Percentiles rank a stretch among this genome's conserved stretches.
Evolutionary conservation across 2,888 invertebrate genomes (phyloP).

Genomic region (Tetanocera ferruginea): DNA sequence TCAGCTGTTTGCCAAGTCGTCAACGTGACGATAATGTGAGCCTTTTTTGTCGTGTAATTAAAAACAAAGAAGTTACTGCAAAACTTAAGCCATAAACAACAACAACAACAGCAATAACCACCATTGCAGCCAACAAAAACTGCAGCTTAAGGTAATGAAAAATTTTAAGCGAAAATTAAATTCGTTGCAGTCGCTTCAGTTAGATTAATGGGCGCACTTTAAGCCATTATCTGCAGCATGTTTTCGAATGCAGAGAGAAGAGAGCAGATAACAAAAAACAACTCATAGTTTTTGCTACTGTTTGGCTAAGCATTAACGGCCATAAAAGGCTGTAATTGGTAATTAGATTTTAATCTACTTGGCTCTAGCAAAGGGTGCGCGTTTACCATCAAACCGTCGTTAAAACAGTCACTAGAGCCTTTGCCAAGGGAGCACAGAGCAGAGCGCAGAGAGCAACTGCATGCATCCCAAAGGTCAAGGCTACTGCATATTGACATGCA

Average conservation of each 20-base stretch:
- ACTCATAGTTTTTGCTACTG: conserved; percentile 33
- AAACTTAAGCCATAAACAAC: background rate
- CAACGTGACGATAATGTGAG: background rate
- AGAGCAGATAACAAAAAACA: conserved; percentile 5
- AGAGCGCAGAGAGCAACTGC: background rate
- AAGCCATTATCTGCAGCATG: conserved; percentile 16
- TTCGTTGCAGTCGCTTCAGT: conserved; percentile 23
- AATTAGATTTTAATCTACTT: conserved; percentile 37
- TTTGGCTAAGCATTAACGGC: conserved; percentile 5
- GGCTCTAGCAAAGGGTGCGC: conserved; percentile 10
- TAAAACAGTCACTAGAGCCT: background rate
- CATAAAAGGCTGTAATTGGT: conserved; percentile 25
- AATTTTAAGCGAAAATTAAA: conserved; percentile 30
- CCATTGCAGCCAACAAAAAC: background rate
- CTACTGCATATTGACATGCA: background rate
- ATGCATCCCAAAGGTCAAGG: conserved; percentile 30
- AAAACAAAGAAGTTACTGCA: conserved; percentile 12
- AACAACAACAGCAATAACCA: background rate
- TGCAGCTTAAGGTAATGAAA: background rate
- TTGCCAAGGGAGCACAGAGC: background rate
- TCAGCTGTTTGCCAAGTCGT: background rate
- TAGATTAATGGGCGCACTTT: conserved; percentile 28
- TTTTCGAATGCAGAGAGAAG: background rate
- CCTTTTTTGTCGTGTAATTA: conserved; percentile 24
- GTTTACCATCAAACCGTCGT: background rate